Percentiles rank a stretch among this genome's conserved stretches.
Conservation (phyloP, 2,113 vertebrate genomes). For the Microcebus tavaratra region DNA sequence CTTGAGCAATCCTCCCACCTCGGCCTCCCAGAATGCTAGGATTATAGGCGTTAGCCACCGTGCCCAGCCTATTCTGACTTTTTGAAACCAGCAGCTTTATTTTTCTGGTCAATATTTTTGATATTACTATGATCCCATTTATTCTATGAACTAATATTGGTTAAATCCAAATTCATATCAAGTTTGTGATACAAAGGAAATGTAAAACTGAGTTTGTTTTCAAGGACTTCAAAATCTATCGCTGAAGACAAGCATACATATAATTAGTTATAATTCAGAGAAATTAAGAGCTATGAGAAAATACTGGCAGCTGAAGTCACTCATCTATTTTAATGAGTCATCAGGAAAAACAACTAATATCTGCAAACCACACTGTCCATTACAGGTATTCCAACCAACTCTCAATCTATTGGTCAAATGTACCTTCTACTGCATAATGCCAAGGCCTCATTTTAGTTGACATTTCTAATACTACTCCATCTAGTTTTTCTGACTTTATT, state of each 20-base stretch:
- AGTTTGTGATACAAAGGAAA: not conserved
- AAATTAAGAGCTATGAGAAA: conserved; percentile 1
- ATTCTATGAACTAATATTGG: not conserved
- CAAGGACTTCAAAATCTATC: not conserved
- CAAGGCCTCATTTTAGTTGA: not conserved
- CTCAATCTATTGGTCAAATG: not conserved
- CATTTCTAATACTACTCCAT: not conserved
- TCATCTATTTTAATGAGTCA: not conserved
- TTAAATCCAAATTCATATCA: not conserved
- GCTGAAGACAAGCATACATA: not conserved
- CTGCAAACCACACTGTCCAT: not conserved
- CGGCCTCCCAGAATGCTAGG: too few relatives aligned
- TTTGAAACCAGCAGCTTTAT: not conserved
- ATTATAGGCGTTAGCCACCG: too few relatives aligned
- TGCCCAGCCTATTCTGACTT: not conserved
- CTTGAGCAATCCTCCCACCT: too few relatives aligned
- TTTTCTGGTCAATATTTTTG: not conserved
- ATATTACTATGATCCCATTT: not conserved
- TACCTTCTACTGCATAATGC: not conserved
- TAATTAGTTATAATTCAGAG: not conserved
- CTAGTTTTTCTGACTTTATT: not conserved
- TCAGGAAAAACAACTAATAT: not conserved
- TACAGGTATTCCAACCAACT: not conserved
- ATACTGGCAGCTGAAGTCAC: not conserved
- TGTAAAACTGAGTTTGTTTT: not conserved